Conservation (phyloP, 2,888 invertebrate species). For the Tyria jacobaeae region DNA sequence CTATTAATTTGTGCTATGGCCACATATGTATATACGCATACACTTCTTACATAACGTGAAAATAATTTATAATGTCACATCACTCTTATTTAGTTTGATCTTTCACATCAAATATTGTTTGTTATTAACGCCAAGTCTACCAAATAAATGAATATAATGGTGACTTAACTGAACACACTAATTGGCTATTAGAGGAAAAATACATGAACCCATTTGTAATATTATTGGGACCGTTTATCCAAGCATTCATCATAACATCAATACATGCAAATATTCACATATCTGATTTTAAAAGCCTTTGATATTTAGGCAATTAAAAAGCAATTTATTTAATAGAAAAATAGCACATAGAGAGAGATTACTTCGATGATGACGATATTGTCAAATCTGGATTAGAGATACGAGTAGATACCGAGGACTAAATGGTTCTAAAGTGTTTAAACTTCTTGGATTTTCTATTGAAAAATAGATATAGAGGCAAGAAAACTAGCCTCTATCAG, state of each 20-base stretch:
- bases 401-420: too few species aligned
- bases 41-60: background rate
- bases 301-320: background rate
- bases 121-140: background rate
- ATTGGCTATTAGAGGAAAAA: background rate
- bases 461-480: background rate
- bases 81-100: background rate
- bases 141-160: background rate
- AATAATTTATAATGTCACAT: background rate
- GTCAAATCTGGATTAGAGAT: too few species aligned
- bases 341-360: too few species aligned
- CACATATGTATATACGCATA: too few species aligned
- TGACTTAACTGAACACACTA: background rate
- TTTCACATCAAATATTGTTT: background rate
- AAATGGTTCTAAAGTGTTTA: background rate
- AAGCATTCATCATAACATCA: too few species aligned
- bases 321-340: background rate
- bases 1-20: too few species aligned
- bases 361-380: too few species aligned
- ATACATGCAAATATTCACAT: background rate
- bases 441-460: background rate
- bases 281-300: background rate
- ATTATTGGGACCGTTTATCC: background rate
- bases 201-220: background rate
- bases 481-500: background rate